Evolutionary conservation across 2,797 vertebrate species (phyloP), one percentile per base, ranked within the genome.

Genomic region (Cuniculus paca): DNA sequence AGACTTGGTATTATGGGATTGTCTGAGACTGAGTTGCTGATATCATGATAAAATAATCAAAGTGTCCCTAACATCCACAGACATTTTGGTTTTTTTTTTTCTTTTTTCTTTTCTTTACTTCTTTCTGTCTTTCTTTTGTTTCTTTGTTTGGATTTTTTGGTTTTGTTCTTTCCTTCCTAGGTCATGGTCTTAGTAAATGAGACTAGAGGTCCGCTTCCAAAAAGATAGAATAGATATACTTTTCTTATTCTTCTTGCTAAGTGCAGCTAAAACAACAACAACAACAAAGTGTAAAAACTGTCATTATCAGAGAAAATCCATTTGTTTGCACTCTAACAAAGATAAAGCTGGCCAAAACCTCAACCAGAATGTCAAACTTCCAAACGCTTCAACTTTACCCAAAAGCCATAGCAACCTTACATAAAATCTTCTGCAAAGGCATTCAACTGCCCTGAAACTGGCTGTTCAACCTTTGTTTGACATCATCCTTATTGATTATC

Each of bases 31-130:
- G 75, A 79, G 28, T 48, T 83, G 86, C 89, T 91, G 48, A 74
- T 72, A 61, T 87, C 28, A 61, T 78, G 36, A 24, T 42, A 78
- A 97, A 72, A 92, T 54, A 82, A 85, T 78, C 82, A n/a, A 80
- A 85, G 48, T 31, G 36, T 13, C 60, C 68, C 65, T 65, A 78
- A 78, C 50, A 54, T 42, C 70, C 72, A 89, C 63, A 87, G 39
- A 88, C 75, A 26, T 12, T 26, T 72, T 65, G 20, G 39, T 74
- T 52, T 72, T 39, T 17, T 63, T 78, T 56, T 24, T 22, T 70
- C 16, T 6, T n/a, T 20, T 6, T 28, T 45, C 11, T 34, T 17
- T 24, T 22, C 42, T 58, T 63, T 50, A 48, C 56, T 54, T 14
- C 6, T 54, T 22, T 31, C 54, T 63, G 70, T 56, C n/a, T 54